Conservation (phyloP, 64 coral and sea anemone species). For the Actinia tenebrosa region DNA sequence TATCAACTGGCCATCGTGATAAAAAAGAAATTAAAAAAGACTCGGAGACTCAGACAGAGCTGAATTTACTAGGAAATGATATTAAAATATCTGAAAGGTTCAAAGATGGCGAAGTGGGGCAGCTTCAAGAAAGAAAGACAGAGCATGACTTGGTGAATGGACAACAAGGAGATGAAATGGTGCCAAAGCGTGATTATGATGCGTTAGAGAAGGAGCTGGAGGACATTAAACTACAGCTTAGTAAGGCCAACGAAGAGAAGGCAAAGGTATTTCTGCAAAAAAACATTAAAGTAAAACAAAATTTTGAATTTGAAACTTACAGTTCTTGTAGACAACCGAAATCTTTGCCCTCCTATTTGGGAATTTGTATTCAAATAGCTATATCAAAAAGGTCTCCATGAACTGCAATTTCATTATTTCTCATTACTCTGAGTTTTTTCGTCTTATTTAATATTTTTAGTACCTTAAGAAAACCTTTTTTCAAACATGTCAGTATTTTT, state of each 20-base stretch:
- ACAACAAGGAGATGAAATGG: background rate
- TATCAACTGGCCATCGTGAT: background rate
- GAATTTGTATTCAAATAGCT: too few species aligned
- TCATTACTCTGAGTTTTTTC: too few species aligned
- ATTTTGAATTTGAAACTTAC: background rate
- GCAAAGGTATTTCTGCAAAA: constrained; percentile 44
- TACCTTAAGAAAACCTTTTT: too few species aligned
- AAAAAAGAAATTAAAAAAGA: background rate
- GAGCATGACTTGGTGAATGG: background rate
- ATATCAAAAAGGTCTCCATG: too few species aligned
- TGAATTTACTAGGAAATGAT: background rate
- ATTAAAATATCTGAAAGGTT: background rate
- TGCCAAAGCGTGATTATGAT: background rate
- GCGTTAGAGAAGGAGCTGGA: constrained; percentile 40
- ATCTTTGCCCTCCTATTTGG: too few species aligned
- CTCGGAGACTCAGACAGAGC: background rate
- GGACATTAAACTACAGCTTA: constrained; percentile 40
- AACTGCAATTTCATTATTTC: too few species aligned
- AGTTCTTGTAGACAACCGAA: background rate
- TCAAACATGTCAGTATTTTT: too few species aligned
- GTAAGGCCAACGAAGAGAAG: constrained; percentile 45
- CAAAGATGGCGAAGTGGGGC: background rate
- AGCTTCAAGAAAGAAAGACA: background rate
- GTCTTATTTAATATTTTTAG: too few species aligned
- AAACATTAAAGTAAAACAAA: background rate